Percentiles rank a stretch among this genome's conserved stretches.
These are phyloP conservation scores for Lysandra coridon DNA, from an alignment of 2,888 invertebrate species.

Conservation along the genomic window DNA sequence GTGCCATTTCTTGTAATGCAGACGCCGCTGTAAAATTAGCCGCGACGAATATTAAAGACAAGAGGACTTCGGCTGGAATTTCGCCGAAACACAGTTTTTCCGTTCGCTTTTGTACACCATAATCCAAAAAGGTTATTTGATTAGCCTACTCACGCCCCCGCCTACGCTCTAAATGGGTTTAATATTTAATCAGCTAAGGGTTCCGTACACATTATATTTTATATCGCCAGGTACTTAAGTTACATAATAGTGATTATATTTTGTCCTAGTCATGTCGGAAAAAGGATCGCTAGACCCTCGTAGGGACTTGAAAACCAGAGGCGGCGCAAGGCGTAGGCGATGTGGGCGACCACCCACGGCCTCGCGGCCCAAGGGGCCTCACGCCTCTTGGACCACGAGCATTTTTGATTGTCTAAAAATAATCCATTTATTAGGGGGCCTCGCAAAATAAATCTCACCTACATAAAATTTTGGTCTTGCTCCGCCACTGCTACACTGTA, in stretches of 20 bases:
- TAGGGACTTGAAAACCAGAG: background rate
- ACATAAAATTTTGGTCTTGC: too few relatives aligned
- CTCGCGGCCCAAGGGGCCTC: too few relatives aligned
- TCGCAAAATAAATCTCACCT: too few relatives aligned
- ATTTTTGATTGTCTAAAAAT: too few relatives aligned
- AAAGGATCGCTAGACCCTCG: background rate
- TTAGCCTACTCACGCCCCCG: background rate
- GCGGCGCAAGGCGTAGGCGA: too few relatives aligned
- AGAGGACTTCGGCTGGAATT: background rate
- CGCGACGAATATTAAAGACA: background rate
- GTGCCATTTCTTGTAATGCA: background rate
- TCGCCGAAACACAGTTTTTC: background rate
- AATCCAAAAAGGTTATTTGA: constrained; percentile 29
- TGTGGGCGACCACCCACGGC: too few relatives aligned
- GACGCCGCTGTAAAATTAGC: constrained; percentile 2
- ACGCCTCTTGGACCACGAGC: too few relatives aligned
- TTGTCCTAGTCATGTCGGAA: background rate
- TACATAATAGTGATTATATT: background rate
- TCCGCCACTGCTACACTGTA: too few relatives aligned
- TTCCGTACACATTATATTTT: background rate
- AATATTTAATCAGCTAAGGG: constrained; percentile 28
- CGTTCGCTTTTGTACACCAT: constrained; percentile 12
- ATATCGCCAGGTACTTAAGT: background rate
- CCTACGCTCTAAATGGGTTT: constrained; percentile 22
- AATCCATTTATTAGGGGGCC: too few relatives aligned